A percentile compares a stretch with the other conserved stretches of the same genome.
These are phyloP conservation scores for Sthenelais limicola DNA, from an alignment of 2,888 invertebrate species.

Conservation along the genomic window DNA sequence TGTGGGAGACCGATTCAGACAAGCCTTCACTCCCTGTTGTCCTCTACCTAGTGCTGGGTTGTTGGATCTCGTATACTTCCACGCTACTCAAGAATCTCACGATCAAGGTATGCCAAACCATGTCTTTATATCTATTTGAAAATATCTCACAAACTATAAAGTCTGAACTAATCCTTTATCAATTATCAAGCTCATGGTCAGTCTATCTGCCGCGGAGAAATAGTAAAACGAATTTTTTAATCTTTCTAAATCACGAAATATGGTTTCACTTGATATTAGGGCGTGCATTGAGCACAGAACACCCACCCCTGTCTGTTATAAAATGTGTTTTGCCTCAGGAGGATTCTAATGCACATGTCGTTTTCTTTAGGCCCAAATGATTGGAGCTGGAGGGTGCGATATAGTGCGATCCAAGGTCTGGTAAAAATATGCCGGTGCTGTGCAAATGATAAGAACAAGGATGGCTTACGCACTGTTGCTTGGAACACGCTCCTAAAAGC, in stretches of 20 bases:
- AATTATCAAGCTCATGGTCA: no score
- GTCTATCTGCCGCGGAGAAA: no score
- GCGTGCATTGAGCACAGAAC: no score
- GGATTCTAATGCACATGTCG: no score
- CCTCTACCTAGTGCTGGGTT: conserved; percentile 66
- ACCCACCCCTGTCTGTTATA: no score
- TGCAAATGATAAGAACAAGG: conserved; percentile 59
- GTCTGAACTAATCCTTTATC: no score
- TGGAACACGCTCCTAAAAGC: conserved; percentile 67
- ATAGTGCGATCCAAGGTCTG: conserved; percentile 67
- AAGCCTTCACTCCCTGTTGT: conserved; percentile 47
- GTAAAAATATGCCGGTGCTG: conserved; percentile 66
- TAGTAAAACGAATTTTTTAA: no score
- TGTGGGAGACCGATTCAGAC: conserved; percentile 56
- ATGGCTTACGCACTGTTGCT: conserved; percentile 65
- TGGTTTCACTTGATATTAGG: no score
- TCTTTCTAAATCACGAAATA: background rate
- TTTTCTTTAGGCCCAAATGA: conserved; percentile 61
- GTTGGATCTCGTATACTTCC: conserved; percentile 66
- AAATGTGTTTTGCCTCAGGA: no score
- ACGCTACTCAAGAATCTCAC: conserved; percentile 56
- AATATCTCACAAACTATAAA: no score
- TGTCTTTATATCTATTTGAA: no score
- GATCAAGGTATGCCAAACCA: conserved; percentile 64
- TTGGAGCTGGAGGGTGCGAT: conserved; percentile 71